phyloP scores from a whole-genome alignment of 2,888 invertebrate species.

The Agriopis leucophaearia region DNA sequence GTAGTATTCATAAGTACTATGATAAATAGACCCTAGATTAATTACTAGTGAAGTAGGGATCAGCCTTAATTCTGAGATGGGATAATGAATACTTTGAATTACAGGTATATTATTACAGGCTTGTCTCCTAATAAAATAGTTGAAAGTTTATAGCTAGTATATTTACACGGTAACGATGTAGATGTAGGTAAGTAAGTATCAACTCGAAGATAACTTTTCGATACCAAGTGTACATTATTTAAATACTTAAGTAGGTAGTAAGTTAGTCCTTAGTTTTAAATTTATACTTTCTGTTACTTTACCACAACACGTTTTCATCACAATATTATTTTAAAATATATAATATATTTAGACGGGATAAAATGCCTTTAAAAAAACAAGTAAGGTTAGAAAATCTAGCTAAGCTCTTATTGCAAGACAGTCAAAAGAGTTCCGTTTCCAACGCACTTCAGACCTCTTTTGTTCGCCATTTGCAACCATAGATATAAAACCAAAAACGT shows the following conservation, averaged over 20 bases:
- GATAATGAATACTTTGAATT: constrained; percentile 12
- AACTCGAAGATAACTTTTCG: no score
- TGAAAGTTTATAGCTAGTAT: not conserved
- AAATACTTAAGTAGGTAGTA: no score
- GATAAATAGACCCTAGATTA: constrained; percentile 11
- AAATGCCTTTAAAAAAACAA: not conserved
- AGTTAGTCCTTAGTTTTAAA: no score
- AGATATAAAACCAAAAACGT: constrained; percentile 32
- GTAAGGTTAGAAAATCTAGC: no score
- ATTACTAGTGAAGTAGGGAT: constrained; percentile 21
- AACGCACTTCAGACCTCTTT: constrained; percentile 3
- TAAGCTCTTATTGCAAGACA: not conserved
- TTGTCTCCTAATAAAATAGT: constrained; percentile 15
- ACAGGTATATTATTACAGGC: constrained; percentile 13
- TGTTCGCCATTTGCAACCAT: constrained; percentile 24
- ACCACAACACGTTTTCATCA: no score
- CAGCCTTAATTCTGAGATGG: constrained; percentile 5
- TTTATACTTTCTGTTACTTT: no score
- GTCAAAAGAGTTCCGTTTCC: not conserved
- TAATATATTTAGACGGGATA: not conserved
- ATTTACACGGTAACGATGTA: not conserved
- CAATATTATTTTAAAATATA: not conserved
- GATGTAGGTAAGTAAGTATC: no score
- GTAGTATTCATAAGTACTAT: not conserved
- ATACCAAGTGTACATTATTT: no score